A percentile compares a stretch with the other conserved stretches of the same genome.
phyloP scores from a whole-genome alignment of 2,113 vertebrate species.

The Sapayoa aenigma region DNA sequence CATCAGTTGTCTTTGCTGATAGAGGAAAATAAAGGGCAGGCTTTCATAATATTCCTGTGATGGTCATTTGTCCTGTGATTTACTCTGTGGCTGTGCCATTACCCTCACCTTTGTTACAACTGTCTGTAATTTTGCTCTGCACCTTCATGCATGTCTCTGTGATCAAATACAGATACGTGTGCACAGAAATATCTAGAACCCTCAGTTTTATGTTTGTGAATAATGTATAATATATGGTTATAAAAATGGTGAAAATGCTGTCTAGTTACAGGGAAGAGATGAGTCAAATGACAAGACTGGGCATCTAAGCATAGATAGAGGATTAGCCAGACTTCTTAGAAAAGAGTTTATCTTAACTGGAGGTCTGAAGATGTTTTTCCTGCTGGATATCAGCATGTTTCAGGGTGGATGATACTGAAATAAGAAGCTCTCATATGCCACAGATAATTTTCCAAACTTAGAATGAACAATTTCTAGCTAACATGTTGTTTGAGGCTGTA shows the following conservation, averaged over 20 bases:
- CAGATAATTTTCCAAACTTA: background rate
- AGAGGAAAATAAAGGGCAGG: background rate
- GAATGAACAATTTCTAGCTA: background rate
- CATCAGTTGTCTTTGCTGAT: background rate
- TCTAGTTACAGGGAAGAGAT: background rate
- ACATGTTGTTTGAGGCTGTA: background rate
- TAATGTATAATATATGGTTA: background rate
- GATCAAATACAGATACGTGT: background rate
- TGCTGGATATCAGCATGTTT: background rate
- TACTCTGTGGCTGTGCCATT: background rate
- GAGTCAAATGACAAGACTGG: background rate
- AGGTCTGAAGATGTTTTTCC: background rate
- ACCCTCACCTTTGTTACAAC: background rate
- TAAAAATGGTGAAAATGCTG: background rate
- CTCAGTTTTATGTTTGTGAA: background rate
- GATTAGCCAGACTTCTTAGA: background rate
- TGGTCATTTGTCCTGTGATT: background rate
- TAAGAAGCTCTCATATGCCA: background rate
- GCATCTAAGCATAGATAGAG: background rate
- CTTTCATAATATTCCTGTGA: background rate
- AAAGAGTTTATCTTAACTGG: background rate
- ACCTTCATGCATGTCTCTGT: rapidly evolving
- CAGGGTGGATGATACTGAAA: no score
- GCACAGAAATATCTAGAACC: background rate
- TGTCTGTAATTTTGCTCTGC: background rate